These are phyloP conservation scores for Mastigias papua DNA, from an alignment of 30 jellyfish, hydroid and myxozoan genomes.

Conservation along the genomic window DNA sequence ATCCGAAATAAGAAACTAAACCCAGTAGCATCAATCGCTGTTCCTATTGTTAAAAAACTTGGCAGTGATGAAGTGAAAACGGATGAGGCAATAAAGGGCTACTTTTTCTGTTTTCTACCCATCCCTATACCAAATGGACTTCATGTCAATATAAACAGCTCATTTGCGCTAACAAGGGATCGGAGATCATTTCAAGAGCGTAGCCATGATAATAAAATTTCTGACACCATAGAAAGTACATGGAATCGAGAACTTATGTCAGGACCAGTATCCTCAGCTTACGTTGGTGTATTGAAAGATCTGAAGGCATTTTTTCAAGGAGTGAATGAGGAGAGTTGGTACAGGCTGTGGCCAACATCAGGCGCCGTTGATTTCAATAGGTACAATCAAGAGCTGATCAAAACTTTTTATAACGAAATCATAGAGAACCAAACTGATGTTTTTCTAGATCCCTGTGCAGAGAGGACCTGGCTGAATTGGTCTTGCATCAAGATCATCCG, in stretches of 20 bases:
- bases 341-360: conserved; percentile 26
- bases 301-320: background rate
- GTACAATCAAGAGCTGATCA: background rate
- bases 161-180: conserved; percentile 79
- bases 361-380: background rate
- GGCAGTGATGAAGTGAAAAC: background rate
- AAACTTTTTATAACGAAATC: conserved; percentile 7
- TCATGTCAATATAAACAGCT: conserved; percentile 81
- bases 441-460: background rate
- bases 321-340: conserved; percentile 31
- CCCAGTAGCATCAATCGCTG: conserved; percentile 60
- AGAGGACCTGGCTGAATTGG: conserved; percentile 27
- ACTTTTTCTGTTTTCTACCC: conserved; percentile 79
- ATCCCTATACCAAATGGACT: conserved; percentile 62
- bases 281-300: conserved; percentile 20
- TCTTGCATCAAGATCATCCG: conserved; percentile 19
- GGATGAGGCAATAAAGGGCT: conserved; percentile 3
- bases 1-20: background rate
- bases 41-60: background rate
- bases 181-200: conserved; percentile 40
- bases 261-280: conserved; percentile 57
- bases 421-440: background rate
- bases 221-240: background rate
- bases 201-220: conserved; percentile 42
- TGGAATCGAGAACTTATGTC: conserved; percentile 56